Base-by-base conservation (phyloP, 2,797 vertebrate species). In the Brachyrhaphis roseni region DNA sequence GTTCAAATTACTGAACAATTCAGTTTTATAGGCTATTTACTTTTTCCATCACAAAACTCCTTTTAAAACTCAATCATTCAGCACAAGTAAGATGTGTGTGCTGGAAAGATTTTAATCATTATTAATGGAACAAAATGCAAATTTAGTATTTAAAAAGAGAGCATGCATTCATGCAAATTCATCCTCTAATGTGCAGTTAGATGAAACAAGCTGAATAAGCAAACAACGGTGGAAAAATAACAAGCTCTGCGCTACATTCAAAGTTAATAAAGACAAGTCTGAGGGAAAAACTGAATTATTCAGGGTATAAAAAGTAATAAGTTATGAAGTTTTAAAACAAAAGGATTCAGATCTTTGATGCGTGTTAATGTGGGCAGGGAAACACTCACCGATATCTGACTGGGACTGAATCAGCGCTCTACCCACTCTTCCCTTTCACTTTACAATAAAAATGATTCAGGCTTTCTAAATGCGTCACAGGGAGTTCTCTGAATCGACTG, bases 161-260 rank as follows among this genome's bases (percentile, higher is more conserved):
- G 83, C 85, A 86, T 88, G 87, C 88, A 85, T 1, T 80, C 89
- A 86, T 93, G 88, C 89, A 90, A 76, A 83, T 47, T 13, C 34
- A 23, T 77, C 16, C 1, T 59, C 4, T 16, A 49, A 81, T 77
- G 8, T 75, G 66, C 53, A 76, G 72, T 57, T 47, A 4, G 41
- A 8, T 10, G 64, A 45, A 28, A 77, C 78, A 13, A 75, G 45
- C 28, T 73, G 1, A 75, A 78, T 2, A 47, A 70, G 23, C 15
- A 79, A 74, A 79, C 43, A 68, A 43, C 31, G n/a, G 12, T 41
- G 78, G 8, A 78, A 72, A 74, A 77, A 43, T 5, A 72, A 82
- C 34, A 26, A 72, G 78, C 2, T 0, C 1, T 39, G 36, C 31
- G n/a, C 41, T 49, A 71, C 46, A n/a, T 72, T 84, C 7, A 51